A percentile compares a stretch with the other conserved stretches of the same genome.
Conservation (phyloP, 1,140 invertebrate genomes). For the Trigoniulus corallinus region DNA sequence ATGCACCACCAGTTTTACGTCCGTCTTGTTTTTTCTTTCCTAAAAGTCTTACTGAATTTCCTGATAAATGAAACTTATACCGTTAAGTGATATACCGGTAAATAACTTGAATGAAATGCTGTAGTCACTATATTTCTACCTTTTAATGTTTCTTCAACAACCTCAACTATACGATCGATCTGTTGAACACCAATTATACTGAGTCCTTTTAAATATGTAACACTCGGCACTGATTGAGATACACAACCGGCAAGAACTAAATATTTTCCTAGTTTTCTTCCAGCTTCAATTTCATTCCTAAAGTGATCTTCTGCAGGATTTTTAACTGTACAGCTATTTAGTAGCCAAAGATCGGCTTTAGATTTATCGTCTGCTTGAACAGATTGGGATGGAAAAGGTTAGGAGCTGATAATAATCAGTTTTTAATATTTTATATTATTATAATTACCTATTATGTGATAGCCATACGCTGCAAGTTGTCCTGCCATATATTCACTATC, state of each 20-base stretch:
- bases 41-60: conserved; percentile 59
- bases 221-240: conserved; percentile 42
- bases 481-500: conserved; percentile 95
- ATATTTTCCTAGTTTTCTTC: conserved; percentile 53
- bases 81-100: conserved; percentile 9
- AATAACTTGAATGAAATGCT: background rate
- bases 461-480: conserved; percentile 69
- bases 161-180: conserved; percentile 93
- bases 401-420: background rate
- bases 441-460: conserved; percentile 45
- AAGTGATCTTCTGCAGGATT: conserved; percentile 94
- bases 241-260: conserved; percentile 94
- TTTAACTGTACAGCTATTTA: conserved; percentile 97
- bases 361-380: conserved; percentile 43
- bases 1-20: conserved; percentile 70
- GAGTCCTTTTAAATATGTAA: conserved; percentile 52
- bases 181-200: conserved; percentile 94
- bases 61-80: conserved; percentile 24
- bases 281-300: conserved; percentile 74
- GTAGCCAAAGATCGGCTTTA: conserved; percentile 76
- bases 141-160: conserved; percentile 95
- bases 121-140: conserved; percentile 34
- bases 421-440: conserved; percentile 1
- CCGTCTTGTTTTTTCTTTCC: conserved; percentile 56
- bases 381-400: conserved; percentile 18